Evolutionary conservation across 1,140 invertebrate species (phyloP), one percentile per base, ranked within the genome.

Genomic region (Macrocentrus cingulum): DNA sequence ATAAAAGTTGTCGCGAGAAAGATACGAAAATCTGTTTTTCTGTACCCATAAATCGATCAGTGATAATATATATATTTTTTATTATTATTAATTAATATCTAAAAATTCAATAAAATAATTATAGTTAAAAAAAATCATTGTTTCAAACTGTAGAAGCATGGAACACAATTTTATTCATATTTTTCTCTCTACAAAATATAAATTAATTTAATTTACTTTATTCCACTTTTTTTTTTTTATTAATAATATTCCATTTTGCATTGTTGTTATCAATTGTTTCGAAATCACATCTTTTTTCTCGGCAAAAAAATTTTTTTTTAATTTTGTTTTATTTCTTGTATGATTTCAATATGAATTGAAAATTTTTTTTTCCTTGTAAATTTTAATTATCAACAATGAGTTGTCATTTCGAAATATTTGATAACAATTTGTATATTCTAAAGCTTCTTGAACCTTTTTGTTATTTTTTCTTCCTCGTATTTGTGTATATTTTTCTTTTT

Each of bases 1-100:
- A 56, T 23, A 36, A 56, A 22, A 44, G 32, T 62, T 36, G 20
- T 25, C 37, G 29, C n/a, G n/a, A n/a, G n/a, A n/a, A n/a, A n/a
- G n/a, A n/a, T 41, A 20, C 41, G 20, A 22, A 62, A 58, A 50
- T 55, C 49, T 41, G 20, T 54, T n/a, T 16, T 37, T 49, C 34
- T 37, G 60, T 45, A 61, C 59, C 56, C 52, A 59, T 62, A 62
- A 59, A 51, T 62, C 23, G 44, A 59, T 52, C 48, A 22, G 61
- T 62, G 61, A 62, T 62, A 53, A 55, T 60, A 57, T 57, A 45
- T 53, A 37, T 36, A 39, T 20, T 57, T 49, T 49, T 49, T 25
- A 41, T 25, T 39, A 18, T 36, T 37, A n/a, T 37, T 11, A 37
- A 37, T 39, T 56, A 32, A 42, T 46, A 25, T 15, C 13, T 15